Evolutionary conservation across 2,113 vertebrate species (phyloP).

Genomic region (Oreochromis niloticus): DNA sequence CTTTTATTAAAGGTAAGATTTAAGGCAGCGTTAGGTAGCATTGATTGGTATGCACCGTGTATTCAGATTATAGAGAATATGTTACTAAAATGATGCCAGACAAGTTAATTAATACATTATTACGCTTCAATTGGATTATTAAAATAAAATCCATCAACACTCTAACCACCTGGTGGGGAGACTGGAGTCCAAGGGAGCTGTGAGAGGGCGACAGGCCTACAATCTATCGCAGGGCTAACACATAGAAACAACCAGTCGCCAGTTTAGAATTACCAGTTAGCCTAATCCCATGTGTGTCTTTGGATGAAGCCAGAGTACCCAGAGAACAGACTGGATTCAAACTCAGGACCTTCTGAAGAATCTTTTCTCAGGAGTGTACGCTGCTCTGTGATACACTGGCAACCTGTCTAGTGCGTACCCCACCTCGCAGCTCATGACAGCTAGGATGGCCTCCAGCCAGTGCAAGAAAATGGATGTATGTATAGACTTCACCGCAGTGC

Average conservation of each 20-base stretch:
- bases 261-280: neutral
- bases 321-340: neutral
- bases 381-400: neutral
- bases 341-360: neutral
- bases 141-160: neutral
- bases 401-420: neutral
- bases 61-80: neutral
- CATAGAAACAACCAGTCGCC: neutral
- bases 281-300: neutral
- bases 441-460: neutral
- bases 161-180: accelerated
- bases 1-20: neutral
- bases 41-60: accelerated
- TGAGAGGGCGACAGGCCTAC: neutral
- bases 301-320: neutral
- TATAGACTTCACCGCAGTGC: neutral
- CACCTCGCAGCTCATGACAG: neutral
- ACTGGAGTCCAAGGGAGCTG: neutral
- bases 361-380: neutral
- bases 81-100: neutral
- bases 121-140: neutral
- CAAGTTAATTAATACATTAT: neutral
- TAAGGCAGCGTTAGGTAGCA: accelerated
- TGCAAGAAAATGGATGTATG: accelerated
- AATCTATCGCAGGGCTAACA: neutral